Percentiles rank a stretch among this genome's conserved stretches.
phyloP scores from a whole-genome alignment of 2,113 vertebrate genomes.

The Pandion haliaetus region DNA sequence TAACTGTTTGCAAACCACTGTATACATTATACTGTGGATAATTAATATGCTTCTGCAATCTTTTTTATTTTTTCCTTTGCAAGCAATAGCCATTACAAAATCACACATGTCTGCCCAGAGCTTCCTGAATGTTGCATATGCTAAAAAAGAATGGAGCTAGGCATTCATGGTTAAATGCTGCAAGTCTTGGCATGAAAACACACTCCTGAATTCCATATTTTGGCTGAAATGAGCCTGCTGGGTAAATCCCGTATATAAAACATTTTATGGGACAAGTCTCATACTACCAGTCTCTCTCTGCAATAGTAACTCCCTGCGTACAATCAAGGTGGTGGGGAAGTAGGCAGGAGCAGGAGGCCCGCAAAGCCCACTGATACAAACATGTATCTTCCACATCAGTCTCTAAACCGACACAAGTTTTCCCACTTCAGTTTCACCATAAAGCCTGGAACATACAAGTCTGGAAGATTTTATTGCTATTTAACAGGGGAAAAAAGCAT shows the following conservation, averaged over 20 bases:
- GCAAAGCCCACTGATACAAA: neutral
- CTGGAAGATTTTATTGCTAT: neutral
- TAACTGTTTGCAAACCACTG: neutral
- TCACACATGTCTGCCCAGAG: neutral
- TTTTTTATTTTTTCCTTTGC: neutral
- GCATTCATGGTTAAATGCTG: neutral
- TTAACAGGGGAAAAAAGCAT: neutral
- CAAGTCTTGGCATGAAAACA: neutral
- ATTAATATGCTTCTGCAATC: neutral
- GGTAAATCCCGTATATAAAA: neutral
- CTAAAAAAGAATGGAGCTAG: neutral
- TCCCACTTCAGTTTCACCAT: neutral
- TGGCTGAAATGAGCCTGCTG: neutral
- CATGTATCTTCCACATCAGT: accelerated
- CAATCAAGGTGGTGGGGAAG: neutral
- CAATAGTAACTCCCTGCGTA: neutral
- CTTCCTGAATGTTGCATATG: neutral
- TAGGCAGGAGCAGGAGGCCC: neutral
- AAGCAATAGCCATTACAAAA: neutral
- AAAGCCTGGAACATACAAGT: neutral
- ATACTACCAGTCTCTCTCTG: neutral
- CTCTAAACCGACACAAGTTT: neutral
- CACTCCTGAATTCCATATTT: neutral
- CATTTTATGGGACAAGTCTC: neutral
- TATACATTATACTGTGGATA: neutral